phyloP scores from a whole-genome alignment of 1,140 invertebrate species.

The Metopolophium dirhodum region DNA sequence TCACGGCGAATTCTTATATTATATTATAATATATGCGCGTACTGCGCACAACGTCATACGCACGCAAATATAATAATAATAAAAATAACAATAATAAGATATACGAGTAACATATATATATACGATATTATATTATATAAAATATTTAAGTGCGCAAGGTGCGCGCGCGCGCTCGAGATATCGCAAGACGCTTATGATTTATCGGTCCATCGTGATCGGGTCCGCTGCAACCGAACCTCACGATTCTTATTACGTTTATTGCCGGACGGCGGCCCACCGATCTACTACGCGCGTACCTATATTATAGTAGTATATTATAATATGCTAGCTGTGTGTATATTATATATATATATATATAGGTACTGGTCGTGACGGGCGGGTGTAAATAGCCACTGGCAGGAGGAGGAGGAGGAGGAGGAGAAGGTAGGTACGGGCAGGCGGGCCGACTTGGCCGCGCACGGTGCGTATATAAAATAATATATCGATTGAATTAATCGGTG shows the following conservation, averaged over 20 bases:
- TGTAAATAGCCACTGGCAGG: neutral
- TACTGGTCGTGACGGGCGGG: neutral
- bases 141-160: neutral
- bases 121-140: neutral
- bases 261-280: neutral
- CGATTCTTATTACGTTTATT: constrained; percentile 51
- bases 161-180: neutral
- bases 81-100: constrained; percentile 12
- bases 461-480: constrained; percentile 15
- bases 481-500: constrained; percentile 53
- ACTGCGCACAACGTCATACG: neutral
- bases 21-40: neutral
- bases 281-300: neutral
- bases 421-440: neutral
- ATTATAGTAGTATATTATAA: neutral
- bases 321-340: neutral
- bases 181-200: constrained; percentile 48
- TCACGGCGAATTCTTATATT: constrained; percentile 24
- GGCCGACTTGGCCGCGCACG: neutral
- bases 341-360: neutral
- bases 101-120: neutral
- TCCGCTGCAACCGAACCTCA: constrained; percentile 54
- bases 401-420: neutral
- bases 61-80: neutral
- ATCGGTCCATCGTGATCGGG: constrained; percentile 50